Evolutionary conservation across 2,797 vertebrate genomes (phyloP), one percentile per base, ranked within the genome.

Genomic region (Mus caroli): DNA sequence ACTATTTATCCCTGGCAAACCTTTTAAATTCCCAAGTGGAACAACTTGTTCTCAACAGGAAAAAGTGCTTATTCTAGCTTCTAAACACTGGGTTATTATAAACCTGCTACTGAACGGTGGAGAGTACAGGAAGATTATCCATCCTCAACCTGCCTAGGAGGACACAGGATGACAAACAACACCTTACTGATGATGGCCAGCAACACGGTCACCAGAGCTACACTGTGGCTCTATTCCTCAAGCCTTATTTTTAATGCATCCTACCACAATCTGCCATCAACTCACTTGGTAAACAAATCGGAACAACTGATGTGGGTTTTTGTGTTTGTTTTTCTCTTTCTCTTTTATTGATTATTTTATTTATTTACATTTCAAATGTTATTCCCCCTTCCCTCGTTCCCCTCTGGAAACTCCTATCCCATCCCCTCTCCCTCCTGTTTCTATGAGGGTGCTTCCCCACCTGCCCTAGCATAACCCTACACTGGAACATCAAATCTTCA

Each of bases 21-120:
- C 24, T 26, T 79, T 82, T 88, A 79, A 85, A 94, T 73, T 79
- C 83, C 22, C 90, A 64, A 95, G 31, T 82, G 43, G 58, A 76
- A 5, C 7, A 82, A 91, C 24, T 82, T 91, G 60, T 86, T 94
- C 67, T n/a, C n/a, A 85, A 91, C 28, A 40, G 73, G 67, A 82
- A 94, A 90, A 50, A 22, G 1, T 26, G 46, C n/a, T 58, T 84
- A 46, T 19, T 1, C 24, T 1, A 52, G 14, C 50, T 89, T 94
- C 11, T 9, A 86, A 40, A 22, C 10, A 37, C 2, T 15, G 40
- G 7, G 73, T 50, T 12, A 90, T 28, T 90, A 40, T 15, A 69
- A 17, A n/a, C 34, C 9, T 76, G 31, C 6, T 60, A n/a, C 34
- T 69, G 14, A 91, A 26, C 34, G 17, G 14, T 26, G 19, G 31